A percentile compares a stretch with the other conserved stretches of the same genome.
Evolutionary conservation across 2,113 vertebrate genomes (phyloP).

Genomic region (Otolemur garnettii): DNA sequence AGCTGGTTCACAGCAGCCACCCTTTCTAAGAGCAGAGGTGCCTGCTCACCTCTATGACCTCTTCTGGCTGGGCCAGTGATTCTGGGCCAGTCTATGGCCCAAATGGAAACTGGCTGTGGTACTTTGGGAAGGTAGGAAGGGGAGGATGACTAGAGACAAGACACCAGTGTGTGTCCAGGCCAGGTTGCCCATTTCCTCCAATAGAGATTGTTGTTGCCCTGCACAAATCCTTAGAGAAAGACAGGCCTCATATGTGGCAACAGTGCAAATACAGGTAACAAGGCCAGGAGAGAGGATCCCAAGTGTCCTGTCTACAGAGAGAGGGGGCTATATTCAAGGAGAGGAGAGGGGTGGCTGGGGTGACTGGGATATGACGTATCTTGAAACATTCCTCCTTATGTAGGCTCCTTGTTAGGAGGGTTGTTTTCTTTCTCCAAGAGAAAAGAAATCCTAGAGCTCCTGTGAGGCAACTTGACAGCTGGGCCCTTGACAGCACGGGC

Average conservation of each 20-base stretch:
- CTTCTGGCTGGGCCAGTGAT: not conserved
- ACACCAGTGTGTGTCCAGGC: fast-evolving
- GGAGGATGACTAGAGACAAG: not conserved
- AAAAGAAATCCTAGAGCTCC: constrained; percentile 80
- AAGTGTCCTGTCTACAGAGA: not conserved
- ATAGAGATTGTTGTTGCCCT: fast-evolving
- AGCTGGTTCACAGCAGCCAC: not conserved
- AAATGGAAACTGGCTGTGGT: not conserved
- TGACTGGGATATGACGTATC: not conserved
- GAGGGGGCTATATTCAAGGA: constrained; percentile 25
- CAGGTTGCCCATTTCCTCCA: not conserved
- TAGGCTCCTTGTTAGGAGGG: constrained; percentile 21
- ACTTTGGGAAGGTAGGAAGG: not conserved
- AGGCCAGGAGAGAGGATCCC: not conserved
- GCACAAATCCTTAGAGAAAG: not conserved
- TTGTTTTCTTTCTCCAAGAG: constrained; percentile 77
- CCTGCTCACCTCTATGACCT: not conserved
- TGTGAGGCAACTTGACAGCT: not conserved
- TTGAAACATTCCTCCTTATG: constrained; percentile 16
- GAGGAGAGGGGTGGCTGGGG: not conserved
- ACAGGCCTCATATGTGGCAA: not conserved
- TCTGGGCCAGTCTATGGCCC: not conserved
- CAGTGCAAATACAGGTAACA: not conserved
- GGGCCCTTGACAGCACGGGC: constrained; percentile 55
- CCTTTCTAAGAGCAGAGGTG: not conserved